A percentile compares a stretch with the other conserved stretches of the same genome.
Conservation (phyloP, 2,888 invertebrate species). For the Andrena haemorrhoa region DNA sequence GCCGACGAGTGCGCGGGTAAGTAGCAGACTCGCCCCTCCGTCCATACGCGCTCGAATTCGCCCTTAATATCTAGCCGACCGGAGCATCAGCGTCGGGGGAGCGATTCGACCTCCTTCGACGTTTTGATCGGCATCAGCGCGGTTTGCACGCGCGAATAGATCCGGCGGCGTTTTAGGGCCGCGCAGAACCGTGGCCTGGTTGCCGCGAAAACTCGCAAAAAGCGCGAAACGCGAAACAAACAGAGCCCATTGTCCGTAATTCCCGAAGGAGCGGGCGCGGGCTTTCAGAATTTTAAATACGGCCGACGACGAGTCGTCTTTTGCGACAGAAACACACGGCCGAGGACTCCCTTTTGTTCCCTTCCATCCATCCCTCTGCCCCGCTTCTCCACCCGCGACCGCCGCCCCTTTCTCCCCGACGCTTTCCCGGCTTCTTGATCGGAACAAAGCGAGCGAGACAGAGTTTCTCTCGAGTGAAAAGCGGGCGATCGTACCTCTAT, state of each 20-base stretch:
- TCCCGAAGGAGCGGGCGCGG: constrained; percentile 40
- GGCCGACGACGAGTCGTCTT: constrained; percentile 22
- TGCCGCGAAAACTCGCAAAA: constrained; percentile 26
- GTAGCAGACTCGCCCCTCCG: too few species aligned
- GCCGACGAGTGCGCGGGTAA: too few species aligned
- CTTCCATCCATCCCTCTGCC: not conserved
- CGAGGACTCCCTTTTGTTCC: constrained; percentile 47
- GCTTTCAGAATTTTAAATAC: constrained; percentile 53
- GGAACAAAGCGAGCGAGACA: constrained; percentile 46
- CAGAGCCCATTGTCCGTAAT: constrained; percentile 49
- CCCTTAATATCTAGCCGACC: too few species aligned
- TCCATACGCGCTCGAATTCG: too few species aligned
- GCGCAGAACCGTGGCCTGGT: constrained; percentile 22
- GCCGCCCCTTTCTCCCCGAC: not conserved
- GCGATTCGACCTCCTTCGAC: not conserved
- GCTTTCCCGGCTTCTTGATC: constrained; percentile 43
- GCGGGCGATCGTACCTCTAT: constrained; percentile 41
- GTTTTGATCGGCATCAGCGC: constrained; percentile 1
- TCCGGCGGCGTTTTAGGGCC: constrained; percentile 19
- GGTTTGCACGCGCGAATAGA: constrained; percentile 11
- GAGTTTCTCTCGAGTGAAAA: constrained; percentile 50
- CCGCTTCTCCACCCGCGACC: not conserved
- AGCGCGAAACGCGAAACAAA: constrained; percentile 33
- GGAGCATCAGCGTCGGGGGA: not conserved
- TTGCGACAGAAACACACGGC: constrained; percentile 25